Percentiles rank a stretch among this genome's conserved stretches.
phyloP scores from a whole-genome alignment of 2,113 vertebrate species.

The Columba livia region DNA sequence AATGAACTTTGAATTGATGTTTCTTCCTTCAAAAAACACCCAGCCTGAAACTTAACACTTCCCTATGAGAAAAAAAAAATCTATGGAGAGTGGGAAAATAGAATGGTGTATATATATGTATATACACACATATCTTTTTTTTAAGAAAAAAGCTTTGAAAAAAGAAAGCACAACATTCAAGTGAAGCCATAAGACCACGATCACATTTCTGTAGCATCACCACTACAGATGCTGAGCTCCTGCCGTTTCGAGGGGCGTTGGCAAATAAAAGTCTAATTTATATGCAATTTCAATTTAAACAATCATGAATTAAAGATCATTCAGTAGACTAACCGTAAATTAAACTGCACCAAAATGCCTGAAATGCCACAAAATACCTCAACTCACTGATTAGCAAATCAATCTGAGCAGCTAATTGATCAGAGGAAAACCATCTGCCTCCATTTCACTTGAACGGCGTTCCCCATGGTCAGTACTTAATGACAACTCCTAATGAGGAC shows the following conservation, averaged over 20 bases:
- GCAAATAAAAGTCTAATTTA: constrained; percentile 44
- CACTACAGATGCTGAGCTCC: neutral
- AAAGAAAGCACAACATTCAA: neutral
- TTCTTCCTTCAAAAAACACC: neutral
- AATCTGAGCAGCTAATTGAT: constrained; percentile 61
- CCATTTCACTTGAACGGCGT: constrained; percentile 9
- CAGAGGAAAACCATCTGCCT: constrained; percentile 51
- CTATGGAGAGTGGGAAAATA: neutral
- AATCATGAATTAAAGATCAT: constrained; percentile 63
- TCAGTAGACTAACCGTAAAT: neutral
- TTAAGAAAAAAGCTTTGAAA: neutral
- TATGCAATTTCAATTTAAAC: constrained; percentile 58
- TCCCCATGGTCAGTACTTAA: constrained; percentile 49
- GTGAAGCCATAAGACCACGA: neutral
- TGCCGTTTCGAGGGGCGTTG: neutral
- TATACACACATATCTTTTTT: neutral
- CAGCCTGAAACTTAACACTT: neutral
- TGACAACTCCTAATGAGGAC: constrained; percentile 40
- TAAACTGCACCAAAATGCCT: constrained; percentile 40
- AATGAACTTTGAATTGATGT: neutral
- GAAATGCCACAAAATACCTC: constrained; percentile 57
- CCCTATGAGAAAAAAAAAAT: neutral
- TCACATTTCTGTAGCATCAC: neutral
- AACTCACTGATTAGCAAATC: constrained; percentile 56
- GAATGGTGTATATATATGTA: neutral